These are phyloP conservation scores for Melieria crassipennis DNA, from an alignment of 2,888 invertebrate genomes.

Conservation along the genomic window DNA sequence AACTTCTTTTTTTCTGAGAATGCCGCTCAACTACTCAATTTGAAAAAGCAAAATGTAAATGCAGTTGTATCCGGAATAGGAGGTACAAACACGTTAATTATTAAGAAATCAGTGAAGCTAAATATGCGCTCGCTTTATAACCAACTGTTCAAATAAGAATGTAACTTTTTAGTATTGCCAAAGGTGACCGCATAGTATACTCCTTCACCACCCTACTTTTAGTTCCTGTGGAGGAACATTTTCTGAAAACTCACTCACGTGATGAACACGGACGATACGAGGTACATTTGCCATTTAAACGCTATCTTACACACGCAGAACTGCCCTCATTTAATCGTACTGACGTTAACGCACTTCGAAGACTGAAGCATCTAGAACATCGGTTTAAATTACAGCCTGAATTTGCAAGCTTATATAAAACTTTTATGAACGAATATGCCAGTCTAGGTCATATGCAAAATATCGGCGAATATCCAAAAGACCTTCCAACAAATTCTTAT, in stretches of 20 bases:
- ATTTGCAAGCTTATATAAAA: constrained; percentile 20
- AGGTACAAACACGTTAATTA: not conserved
- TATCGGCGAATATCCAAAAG: constrained; percentile 32
- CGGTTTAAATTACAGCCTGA: constrained; percentile 11
- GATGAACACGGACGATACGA: constrained; percentile 8
- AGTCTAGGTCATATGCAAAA: constrained; percentile 29
- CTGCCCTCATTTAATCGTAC: constrained; percentile 24
- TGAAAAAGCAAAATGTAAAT: constrained; percentile 17
- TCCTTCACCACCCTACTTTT: constrained; percentile 30
- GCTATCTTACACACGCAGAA: constrained; percentile 4
- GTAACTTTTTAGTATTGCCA: constrained; percentile 10
- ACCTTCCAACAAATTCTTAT: constrained; percentile 29
- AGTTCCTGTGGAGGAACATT: constrained; percentile 26
- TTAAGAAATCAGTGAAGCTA: constrained; percentile 11
- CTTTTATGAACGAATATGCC: constrained; percentile 30
- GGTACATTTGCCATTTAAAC: constrained; percentile 30
- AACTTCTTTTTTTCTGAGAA: constrained; percentile 25
- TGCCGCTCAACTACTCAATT: constrained; percentile 22
- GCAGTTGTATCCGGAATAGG: constrained; percentile 18
- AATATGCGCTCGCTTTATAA: constrained; percentile 10
- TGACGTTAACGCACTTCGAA: constrained; percentile 25
- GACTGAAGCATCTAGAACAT: constrained; percentile 23
- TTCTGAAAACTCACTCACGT: constrained; percentile 12
- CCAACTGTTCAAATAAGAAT: not conserved
- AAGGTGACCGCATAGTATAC: not conserved